Percentiles rank a stretch among this genome's conserved stretches.
Conservation (phyloP, 2,888 invertebrate genomes). For the Aspidiotus destructor region DNA sequence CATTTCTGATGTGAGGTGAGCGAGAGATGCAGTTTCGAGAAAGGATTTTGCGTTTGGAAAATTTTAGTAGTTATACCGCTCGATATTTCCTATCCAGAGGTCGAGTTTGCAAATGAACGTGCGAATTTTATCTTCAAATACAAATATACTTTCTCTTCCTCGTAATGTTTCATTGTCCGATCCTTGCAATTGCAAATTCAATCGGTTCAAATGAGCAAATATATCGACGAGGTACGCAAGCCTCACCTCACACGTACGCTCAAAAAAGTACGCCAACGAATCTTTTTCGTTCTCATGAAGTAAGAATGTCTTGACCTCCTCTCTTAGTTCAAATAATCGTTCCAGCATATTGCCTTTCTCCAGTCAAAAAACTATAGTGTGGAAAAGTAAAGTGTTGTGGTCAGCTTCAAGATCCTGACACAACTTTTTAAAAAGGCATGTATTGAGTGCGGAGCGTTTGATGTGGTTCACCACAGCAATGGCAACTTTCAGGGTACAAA, state of each 20-base stretch:
- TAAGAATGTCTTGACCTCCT: conserved; percentile 32
- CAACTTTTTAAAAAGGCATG: too few relatives aligned
- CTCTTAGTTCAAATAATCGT: conserved; percentile 30
- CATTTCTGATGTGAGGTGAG: not conserved
- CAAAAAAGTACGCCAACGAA: conserved; percentile 21
- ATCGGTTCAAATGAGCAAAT: conserved; percentile 33
- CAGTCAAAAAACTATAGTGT: too few relatives aligned
- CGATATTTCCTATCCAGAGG: conserved; percentile 30
- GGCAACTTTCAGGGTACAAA: too few relatives aligned
- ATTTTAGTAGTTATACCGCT: conserved; percentile 20
- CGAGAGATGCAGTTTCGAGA: not conserved
- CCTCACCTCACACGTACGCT: conserved; percentile 21
- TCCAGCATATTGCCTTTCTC: conserved; percentile 32
- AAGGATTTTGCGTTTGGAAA: conserved; percentile 12
- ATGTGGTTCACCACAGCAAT: too few relatives aligned
- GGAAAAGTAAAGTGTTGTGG: too few relatives aligned
- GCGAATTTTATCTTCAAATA: conserved; percentile 30
- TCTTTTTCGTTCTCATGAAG: conserved; percentile 28
- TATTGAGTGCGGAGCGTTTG: too few relatives aligned
- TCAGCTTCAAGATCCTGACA: too few relatives aligned
- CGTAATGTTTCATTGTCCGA: too few relatives aligned
- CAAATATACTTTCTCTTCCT: conserved; percentile 1
- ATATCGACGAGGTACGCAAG: conserved; percentile 33
- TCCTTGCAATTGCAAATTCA: too few relatives aligned
- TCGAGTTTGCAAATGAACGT: conserved; percentile 29